phyloP scores from a whole-genome alignment of 2,888 invertebrate species.

The Cerastoderma edule region DNA sequence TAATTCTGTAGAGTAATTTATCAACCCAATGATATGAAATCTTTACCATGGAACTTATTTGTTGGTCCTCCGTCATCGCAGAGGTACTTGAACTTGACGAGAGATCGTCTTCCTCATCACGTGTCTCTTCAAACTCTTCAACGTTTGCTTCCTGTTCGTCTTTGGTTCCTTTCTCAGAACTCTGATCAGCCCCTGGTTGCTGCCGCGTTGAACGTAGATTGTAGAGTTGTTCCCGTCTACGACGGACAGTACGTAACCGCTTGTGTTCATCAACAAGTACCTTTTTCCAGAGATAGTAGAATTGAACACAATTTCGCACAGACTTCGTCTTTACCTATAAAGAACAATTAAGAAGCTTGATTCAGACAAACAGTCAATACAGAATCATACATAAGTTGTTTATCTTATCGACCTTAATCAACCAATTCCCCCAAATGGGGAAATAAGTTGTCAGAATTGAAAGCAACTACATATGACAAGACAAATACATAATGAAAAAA shows the following conservation, averaged over 20 bases:
- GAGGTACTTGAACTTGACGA: slow-evolving; percentile 18
- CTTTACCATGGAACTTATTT: slow-evolving; percentile 9
- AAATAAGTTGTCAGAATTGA: no score
- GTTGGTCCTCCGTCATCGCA: slow-evolving; percentile 13
- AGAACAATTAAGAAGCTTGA: slow-evolving; percentile 4
- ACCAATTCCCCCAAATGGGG: no score
- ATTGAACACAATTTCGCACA: slow-evolving; percentile 96
- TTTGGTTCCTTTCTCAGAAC: slow-evolving; percentile 42
- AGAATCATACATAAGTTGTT: no score
- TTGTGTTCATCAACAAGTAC: slow-evolving; percentile 96
- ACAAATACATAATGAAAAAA: no score
- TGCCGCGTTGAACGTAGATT: slow-evolving; percentile 79
- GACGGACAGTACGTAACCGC: slow-evolving; percentile 89
- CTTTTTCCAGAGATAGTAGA: slow-evolving; percentile 99
- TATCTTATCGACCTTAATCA: no score
- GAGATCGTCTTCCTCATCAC: slow-evolving; percentile 62
- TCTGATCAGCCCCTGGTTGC: slow-evolving; percentile 34
- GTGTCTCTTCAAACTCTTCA: slow-evolving; percentile 16
- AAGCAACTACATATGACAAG: no score
- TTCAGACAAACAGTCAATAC: no score
- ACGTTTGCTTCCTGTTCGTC: slow-evolving; percentile 53
- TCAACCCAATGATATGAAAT: no score
- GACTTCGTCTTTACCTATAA: slow-evolving; percentile 91
- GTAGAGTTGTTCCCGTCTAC: slow-evolving; percentile 85
- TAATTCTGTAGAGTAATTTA: no score